These are phyloP conservation scores for Acronicta aceris DNA, from an alignment of 2,888 invertebrate genomes.

Conservation along the genomic window DNA sequence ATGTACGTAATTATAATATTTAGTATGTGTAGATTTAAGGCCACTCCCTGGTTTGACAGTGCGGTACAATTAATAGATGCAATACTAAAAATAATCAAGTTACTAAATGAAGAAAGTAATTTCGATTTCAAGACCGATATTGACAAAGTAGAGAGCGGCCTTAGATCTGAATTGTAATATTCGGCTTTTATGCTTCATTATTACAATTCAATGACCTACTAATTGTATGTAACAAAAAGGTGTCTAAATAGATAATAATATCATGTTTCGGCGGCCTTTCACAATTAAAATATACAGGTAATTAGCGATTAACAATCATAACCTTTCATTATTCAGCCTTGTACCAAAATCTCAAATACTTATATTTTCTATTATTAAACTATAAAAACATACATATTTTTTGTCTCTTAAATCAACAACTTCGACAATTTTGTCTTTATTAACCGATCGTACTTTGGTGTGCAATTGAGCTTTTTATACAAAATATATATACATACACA, in stretches of 20 bases:
- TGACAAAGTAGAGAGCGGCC: neutral
- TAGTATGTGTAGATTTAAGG: constrained; percentile 8
- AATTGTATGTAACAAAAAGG: constrained; percentile 2
- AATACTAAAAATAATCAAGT: too few relatives aligned
- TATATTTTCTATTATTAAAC: constrained; percentile 32
- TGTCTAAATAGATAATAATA: constrained; percentile 16
- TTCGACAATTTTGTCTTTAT: constrained; percentile 33
- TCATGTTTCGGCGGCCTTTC: constrained; percentile 37
- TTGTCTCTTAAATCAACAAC: constrained; percentile 41
- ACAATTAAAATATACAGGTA: constrained; percentile 24
- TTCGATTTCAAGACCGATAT: neutral
- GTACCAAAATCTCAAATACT: constrained; percentile 59
- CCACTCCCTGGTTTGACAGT: constrained; percentile 5
- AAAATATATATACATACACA: neutral
- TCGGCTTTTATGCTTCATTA: constrained; percentile 6
- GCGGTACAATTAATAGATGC: neutral
- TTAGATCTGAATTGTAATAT: constrained; percentile 17
- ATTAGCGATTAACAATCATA: constrained; percentile 42
- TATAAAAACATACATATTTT: constrained; percentile 46
- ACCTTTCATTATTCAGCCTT: constrained; percentile 63
- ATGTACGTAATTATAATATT: neutral
- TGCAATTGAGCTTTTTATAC: constrained; percentile 29
- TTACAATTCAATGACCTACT: constrained; percentile 12
- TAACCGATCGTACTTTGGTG: constrained; percentile 51
- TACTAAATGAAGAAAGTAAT: too few relatives aligned